A percentile compares a stretch with the other conserved stretches of the same genome.
Evolutionary conservation across 2,888 invertebrate genomes (phyloP).

Genomic region (Latrodectus elegans): DNA sequence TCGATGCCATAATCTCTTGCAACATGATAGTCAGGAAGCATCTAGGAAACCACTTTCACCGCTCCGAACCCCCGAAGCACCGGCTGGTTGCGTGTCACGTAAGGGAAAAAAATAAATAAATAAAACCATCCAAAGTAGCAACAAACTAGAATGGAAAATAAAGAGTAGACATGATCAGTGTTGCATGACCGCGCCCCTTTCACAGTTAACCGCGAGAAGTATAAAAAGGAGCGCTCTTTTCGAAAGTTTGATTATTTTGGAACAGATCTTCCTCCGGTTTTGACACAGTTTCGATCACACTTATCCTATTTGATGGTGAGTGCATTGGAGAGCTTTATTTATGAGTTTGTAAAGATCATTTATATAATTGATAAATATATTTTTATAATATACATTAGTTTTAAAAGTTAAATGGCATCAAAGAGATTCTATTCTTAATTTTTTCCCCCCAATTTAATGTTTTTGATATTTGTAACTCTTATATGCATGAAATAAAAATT

Average conservation of each 20-base stretch:
- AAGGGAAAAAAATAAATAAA: conserved; percentile 24
- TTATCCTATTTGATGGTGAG: conserved; percentile 45
- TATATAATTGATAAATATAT: background rate
- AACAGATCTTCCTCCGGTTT: conserved; percentile 23
- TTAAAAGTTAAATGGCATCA: background rate
- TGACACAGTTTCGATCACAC: background rate
- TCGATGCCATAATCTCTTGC: background rate
- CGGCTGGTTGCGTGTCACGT: conserved; percentile 32
- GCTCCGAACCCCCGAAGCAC: conserved; percentile 41
- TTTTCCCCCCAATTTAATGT: too few relatives aligned
- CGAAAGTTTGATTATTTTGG: conserved; percentile 43
- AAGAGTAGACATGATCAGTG: conserved; percentile 49
- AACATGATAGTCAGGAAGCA: background rate
- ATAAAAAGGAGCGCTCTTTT: conserved; percentile 39
- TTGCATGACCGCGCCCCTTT: conserved; percentile 64
- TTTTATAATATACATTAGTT: background rate
- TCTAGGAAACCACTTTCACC: conserved; percentile 54
- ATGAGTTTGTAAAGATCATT: background rate
- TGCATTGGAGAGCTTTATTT: background rate
- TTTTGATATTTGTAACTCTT: too few relatives aligned
- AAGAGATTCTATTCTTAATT: background rate
- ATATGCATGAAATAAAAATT: too few relatives aligned
- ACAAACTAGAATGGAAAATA: conserved; percentile 58
- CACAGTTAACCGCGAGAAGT: conserved; percentile 40
- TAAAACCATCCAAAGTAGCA: conserved; percentile 39